Conservation (phyloP, 1,140 invertebrate species). For the Brachionus koreanus region DNA sequence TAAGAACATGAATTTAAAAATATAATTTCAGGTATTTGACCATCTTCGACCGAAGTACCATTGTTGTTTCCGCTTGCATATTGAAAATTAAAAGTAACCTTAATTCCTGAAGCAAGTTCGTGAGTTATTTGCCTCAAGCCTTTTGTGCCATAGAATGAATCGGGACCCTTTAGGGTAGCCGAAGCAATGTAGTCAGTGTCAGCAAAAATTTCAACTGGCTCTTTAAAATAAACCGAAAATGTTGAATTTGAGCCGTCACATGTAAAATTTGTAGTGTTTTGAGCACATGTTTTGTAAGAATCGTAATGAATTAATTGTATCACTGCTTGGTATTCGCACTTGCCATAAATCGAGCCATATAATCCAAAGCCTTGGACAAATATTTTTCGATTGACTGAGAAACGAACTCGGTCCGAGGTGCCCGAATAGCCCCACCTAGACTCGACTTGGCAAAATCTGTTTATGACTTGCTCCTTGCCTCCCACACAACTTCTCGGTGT, state of each 20-base stretch:
- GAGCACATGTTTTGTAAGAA: conserved; percentile 71
- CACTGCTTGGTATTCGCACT: conserved; percentile 72
- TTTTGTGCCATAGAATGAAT: conserved; percentile 81
- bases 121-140: conserved; percentile 72
- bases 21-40: conserved; percentile 83
- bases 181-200: conserved; percentile 78
- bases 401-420: conserved; percentile 76
- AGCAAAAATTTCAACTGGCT: conserved; percentile 75
- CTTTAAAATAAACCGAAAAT: conserved; percentile 82
- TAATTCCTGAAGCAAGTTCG: conserved; percentile 69
- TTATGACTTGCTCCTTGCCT: conserved; percentile 75
- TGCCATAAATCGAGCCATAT: conserved; percentile 78
- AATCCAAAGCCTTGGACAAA: conserved; percentile 81
- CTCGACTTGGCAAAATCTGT: conserved; percentile 75
- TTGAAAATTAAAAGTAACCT: conserved; percentile 77
- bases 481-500: conserved; percentile 75
- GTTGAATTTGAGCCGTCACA: conserved; percentile 76
- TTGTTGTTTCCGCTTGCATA: conserved; percentile 80
- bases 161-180: conserved; percentile 73
- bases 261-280: conserved; percentile 72
- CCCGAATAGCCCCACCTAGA: conserved; percentile 81
- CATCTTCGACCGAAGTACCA: conserved; percentile 81
- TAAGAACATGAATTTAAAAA: conserved; percentile 58
- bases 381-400: conserved; percentile 75
- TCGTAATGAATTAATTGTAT: conserved; percentile 69